Base-by-base conservation (phyloP, 2,888 invertebrate genomes). In the Zygogramma bicolorata region DNA sequence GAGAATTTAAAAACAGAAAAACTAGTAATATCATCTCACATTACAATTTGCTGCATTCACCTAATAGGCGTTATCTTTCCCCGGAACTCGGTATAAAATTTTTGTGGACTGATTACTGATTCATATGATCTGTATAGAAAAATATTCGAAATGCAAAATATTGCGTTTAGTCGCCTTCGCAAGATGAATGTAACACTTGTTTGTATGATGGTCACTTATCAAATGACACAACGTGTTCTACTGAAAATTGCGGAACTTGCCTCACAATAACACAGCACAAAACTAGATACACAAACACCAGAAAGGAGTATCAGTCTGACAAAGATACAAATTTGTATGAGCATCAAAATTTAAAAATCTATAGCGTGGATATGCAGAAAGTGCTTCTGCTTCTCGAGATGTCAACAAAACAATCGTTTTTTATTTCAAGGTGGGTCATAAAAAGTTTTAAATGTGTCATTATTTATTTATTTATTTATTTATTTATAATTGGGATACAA, bases 41-140 rank as follows among this genome's bases (percentile, higher is more conserved):
- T 42, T 42, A 42, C 18, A 42, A 42, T 42, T 42, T 20, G 20
- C n/a, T 18, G 42, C 42, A 42, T 42, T 42, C 42, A 15, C 42
- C n/a, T n/a, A n/a, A n/a, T n/a, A n/a, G n/a, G n/a, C n/a, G n/a
- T n/a, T n/a, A n/a, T n/a, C n/a, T n/a, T n/a, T n/a, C n/a, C n/a
- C 15, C 42, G n/a, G 42, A 42, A n/a, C 15, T 42, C 13, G 18
- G 2, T n/a, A 42, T 40, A 29, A 66, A 20, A 22, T 57, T 58
- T 58, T 38, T 27, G 31, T 60, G 60, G 38, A n/a, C 8, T 25
- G 60, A 60, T 25, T 60, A 38, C 38, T n/a, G 29, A 13, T 15
- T 60, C 22, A 10, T 38, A 60, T 34, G 38, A 60, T 31, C 60
- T 60, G 8, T 38, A 60, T 60, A 60, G 60, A n/a, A 60, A 60